phyloP scores from a whole-genome alignment of 2,797 vertebrate genomes.

The Cyprinodon diabolis region DNA sequence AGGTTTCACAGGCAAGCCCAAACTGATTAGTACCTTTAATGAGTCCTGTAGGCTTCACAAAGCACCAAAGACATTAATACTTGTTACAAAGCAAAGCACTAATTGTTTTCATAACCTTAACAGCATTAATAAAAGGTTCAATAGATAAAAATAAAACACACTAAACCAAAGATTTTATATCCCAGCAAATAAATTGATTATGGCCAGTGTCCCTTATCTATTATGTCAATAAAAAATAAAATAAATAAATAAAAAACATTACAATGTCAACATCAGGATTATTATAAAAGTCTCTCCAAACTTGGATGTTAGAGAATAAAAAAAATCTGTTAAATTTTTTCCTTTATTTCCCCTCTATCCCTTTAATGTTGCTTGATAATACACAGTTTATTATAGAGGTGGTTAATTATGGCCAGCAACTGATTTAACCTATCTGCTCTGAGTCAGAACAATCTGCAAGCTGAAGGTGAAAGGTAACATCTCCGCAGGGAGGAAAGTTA shows the following conservation, averaged over 20 bases:
- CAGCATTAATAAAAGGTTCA: too few species aligned
- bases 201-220: constrained; percentile 22
- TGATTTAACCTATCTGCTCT: constrained; percentile 17
- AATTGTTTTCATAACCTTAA: too few species aligned
- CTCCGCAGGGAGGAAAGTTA: constrained; percentile 57
- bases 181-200: constrained; percentile 19
- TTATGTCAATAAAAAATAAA: constrained; percentile 4
- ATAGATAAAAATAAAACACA: too few species aligned
- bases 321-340: too few species aligned
- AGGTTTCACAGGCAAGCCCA: too few species aligned
- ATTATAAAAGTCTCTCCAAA: background rate
- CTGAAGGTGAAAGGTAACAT: constrained; percentile 61
- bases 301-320: too few species aligned
- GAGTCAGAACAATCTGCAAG: background rate
- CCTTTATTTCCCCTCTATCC: background rate
- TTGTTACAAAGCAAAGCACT: too few species aligned
- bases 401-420: constrained; percentile 26
- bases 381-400: constrained; percentile 19
- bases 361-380: constrained; percentile 26
- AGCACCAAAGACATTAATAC: too few species aligned
- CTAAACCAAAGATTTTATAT: background rate
- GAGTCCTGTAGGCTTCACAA: too few species aligned
- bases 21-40: too few species aligned
- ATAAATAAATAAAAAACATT: too few species aligned
- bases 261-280: constrained; percentile 9